A percentile compares a stretch with the other conserved stretches of the same genome.
Evolutionary conservation across 2,797 vertebrate genomes (phyloP).

Genomic region (Coreius guichenoti): DNA sequence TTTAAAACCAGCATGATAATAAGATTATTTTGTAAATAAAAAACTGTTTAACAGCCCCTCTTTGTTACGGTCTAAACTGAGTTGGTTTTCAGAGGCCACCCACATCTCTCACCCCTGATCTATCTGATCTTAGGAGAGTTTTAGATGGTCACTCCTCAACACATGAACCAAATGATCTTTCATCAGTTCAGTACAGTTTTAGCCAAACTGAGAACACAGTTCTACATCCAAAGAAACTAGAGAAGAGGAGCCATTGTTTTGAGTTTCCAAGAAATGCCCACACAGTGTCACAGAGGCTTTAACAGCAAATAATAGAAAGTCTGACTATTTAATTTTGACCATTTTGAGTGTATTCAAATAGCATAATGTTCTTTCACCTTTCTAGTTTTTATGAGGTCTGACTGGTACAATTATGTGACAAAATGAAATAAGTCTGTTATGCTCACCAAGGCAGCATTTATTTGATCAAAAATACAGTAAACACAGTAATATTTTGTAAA

Average conservation of each 20-base stretch:
- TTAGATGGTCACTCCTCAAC: slow-evolving; percentile 14
- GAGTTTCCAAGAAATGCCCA: slow-evolving; percentile 34
- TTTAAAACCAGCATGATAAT: slow-evolving; percentile 14
- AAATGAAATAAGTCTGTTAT: background rate
- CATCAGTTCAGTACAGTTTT: background rate
- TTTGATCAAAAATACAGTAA: background rate
- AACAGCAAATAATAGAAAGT: slow-evolving; percentile 11
- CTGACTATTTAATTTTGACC: background rate
- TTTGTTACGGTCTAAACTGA: background rate
- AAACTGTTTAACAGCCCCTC: slow-evolving; percentile 15
- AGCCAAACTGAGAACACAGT: background rate
- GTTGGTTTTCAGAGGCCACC: background rate
- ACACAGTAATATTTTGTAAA: background rate
- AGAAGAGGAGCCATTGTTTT: slow-evolving; percentile 41
- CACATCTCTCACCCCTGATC: slow-evolving; percentile 30
- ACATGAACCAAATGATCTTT: slow-evolving; percentile 2
- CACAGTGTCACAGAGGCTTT: slow-evolving; percentile 20
- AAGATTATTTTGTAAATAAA: slow-evolving; percentile 22
- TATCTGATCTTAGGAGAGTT: slow-evolving; percentile 23
- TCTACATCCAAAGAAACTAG: background rate
- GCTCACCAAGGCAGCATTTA: background rate
- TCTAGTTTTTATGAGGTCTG: background rate
- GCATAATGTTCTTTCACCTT: background rate
- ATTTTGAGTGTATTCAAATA: background rate
- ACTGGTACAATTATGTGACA: background rate